A percentile compares a stretch with the other conserved stretches of the same genome.
Conservation (phyloP, 2,888 invertebrate genomes). For the Tridacna crocea region DNA sequence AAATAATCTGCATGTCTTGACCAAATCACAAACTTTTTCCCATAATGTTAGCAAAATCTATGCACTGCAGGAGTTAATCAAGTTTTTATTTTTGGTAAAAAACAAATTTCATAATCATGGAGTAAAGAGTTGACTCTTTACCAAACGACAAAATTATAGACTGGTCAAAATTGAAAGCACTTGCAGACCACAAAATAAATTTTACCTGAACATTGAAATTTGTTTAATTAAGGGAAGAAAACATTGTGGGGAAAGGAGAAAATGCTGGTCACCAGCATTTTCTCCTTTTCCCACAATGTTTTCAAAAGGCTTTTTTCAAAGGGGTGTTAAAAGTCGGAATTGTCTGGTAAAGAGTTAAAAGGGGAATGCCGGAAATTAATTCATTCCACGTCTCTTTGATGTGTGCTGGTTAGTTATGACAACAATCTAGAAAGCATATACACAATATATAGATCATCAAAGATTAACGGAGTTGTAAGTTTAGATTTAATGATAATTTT, state of each 20-base stretch:
- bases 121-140: too few species aligned
- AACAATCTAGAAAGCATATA: constrained; percentile 7
- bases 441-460: constrained; percentile 5
- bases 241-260: constrained; percentile 6
- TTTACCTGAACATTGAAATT: too few species aligned
- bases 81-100: too few species aligned
- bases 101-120: too few species aligned
- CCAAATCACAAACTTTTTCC: too few species aligned
- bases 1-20: too few species aligned
- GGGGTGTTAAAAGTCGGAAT: too few species aligned
- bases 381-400: constrained; percentile 20
- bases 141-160: too few species aligned
- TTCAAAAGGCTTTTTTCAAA: not conserved
- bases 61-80: too few species aligned
- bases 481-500: constrained; percentile 6
- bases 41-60: too few species aligned
- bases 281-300: constrained; percentile 4
- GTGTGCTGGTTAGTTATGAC: not conserved
- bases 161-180: too few species aligned
- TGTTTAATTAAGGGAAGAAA: not conserved
- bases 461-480: constrained; percentile 7
- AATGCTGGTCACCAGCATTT: not conserved
- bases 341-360: not conserved
- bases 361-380: constrained; percentile 27
- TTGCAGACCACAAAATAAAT: too few species aligned